These are phyloP conservation scores for Bacillus rossius DNA, from an alignment of 1,140 invertebrate species.

Conservation along the genomic window DNA sequence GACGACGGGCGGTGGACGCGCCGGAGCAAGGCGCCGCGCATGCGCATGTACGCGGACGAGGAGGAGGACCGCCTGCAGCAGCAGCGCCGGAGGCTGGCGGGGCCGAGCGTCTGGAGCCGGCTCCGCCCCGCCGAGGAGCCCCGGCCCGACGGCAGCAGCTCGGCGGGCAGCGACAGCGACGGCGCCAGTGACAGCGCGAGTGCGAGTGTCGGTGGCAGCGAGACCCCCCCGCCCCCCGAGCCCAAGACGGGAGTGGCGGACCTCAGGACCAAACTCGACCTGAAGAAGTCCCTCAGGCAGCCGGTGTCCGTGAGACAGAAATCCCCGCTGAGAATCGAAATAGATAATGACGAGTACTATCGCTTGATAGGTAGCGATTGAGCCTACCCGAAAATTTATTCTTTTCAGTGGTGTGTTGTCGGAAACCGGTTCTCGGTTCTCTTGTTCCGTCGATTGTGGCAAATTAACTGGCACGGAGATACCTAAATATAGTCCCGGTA, in stretches of 20 bases:
- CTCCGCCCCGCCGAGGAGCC: no score
- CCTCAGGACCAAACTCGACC: slow-evolving; percentile 20
- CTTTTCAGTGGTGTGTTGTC: not conserved
- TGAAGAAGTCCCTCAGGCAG: slow-evolving; percentile 15
- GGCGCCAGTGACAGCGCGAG: not conserved
- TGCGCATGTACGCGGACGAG: slow-evolving; percentile 87
- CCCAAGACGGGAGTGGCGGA: slow-evolving; percentile 7
- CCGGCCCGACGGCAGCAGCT: not conserved
- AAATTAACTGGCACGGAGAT: no score
- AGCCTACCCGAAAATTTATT: not conserved
- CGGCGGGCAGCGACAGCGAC: slow-evolving; percentile 8
- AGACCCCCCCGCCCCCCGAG: not conserved
- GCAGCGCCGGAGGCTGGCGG: slow-evolving; percentile 3
- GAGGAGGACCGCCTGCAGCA: slow-evolving; percentile 58
- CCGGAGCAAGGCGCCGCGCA: slow-evolving; percentile 59
- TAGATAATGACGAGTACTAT: slow-evolving; percentile 25
- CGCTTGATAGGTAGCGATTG: slow-evolving; percentile 19
- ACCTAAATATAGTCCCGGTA: no score
- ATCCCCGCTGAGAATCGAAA: slow-evolving; percentile 21
- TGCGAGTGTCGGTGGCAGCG: not conserved
- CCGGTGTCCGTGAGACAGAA: slow-evolving; percentile 8
- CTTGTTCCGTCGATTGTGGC: no score
- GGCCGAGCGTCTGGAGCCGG: not conserved
- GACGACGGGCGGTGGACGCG: slow-evolving; percentile 48
- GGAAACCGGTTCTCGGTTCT: no score